Evolutionary conservation across 2,797 vertebrate genomes (phyloP).

Genomic region (Pangasius larnaudii): DNA sequence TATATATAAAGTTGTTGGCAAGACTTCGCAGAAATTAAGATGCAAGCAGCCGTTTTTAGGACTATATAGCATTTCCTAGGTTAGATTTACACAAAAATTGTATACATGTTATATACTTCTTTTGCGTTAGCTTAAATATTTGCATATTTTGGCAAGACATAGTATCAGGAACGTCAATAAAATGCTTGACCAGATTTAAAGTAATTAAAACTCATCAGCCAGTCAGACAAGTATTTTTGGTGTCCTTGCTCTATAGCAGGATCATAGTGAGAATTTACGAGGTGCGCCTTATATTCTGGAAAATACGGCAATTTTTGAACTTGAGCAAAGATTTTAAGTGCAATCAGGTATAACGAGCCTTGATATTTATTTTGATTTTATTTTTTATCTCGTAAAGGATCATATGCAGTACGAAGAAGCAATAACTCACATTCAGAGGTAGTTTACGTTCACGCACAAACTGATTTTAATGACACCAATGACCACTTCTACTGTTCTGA

Average conservation of each 20-base stretch:
- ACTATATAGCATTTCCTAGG: background rate
- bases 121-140: background rate
- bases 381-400: constrained; percentile 72
- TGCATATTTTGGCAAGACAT: background rate
- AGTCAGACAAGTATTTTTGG: background rate
- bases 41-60: background rate
- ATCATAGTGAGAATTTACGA: background rate
- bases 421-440: constrained; percentile 63
- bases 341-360: constrained; percentile 89
- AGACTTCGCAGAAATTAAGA: background rate
- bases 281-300: background rate
- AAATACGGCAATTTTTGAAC: background rate
- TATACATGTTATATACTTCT: background rate
- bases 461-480: constrained; percentile 61
- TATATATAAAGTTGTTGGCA: background rate
- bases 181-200: background rate
- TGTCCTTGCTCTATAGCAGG: background rate
- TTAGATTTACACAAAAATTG: background rate
- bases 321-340: constrained; percentile 75
- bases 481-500: constrained; percentile 66
- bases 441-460: constrained; percentile 1
- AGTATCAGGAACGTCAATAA: background rate
- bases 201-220: background rate
- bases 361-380: constrained; percentile 83
- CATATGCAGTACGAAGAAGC: constrained; percentile 73